Evolutionary conservation across 2,888 invertebrate genomes (phyloP), one percentile per base, ranked within the genome.

Genomic region (Perithous albicinctus): DNA sequence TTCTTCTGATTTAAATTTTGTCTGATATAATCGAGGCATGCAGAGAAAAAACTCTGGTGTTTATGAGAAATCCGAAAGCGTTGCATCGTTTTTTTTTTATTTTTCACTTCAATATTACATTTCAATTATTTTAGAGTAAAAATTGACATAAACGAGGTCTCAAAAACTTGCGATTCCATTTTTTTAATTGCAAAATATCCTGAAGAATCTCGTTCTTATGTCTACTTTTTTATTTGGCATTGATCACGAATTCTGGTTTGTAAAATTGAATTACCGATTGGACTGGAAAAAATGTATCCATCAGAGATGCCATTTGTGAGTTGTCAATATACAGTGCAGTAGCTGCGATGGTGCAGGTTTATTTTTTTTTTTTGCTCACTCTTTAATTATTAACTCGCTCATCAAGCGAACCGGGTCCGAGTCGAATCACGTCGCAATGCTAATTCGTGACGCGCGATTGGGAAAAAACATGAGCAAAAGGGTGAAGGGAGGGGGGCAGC

Each of bases 371-470:
- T 64, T 51, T 41, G 54, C 69, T 32, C 46, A 54, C 75, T 75
- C 82, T 78, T 78, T 75, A 76, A 78, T 78, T 72, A 82, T 72
- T 78, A 76, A 61, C 70, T 75, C 78, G 26, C 75, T 78, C 75
- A 78, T 82, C 78, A 78, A 78, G 82, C 66, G 72, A 7, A 38
- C 56, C 63, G 35, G 32, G 66, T 23, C 20, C 59, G 78, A 26
- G 48, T 56, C 67, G 29, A 63, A 67, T 51, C 67, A 73, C 80
- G 67, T 69, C 73, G 67, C 70, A 66, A 82, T 82, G 82, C 78
- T 82, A 82, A 82, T 82, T 82, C 75, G 35, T 70, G 74, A 61
- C 73, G 56, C 78, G 32, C 74, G 69, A 80, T 73, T 56, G 81
- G 63, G 7, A 66, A 73, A 66, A 59, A 69, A 29, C 56, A 69